Evolutionary conservation across 2,888 invertebrate species (phyloP).

Genomic region (Atethmia centrago): DNA sequence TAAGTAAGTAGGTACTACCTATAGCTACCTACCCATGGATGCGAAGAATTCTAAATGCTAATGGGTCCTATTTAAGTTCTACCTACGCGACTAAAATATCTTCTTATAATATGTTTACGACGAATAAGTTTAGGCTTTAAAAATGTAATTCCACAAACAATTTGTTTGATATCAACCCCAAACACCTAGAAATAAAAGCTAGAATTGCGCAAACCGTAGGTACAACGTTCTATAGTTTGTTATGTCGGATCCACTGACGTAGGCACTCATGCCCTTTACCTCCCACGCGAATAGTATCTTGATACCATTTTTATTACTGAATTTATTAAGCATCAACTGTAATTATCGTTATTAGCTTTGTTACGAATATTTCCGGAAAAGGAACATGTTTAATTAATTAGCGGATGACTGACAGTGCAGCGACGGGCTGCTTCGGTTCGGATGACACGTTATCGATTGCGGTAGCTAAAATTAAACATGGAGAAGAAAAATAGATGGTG

Average conservation of each 20-base stretch:
- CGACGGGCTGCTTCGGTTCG: slow-evolving; percentile 14
- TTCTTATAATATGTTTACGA: slow-evolving; percentile 55
- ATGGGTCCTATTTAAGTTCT: slow-evolving; percentile 19
- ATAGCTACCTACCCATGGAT: slow-evolving; percentile 25
- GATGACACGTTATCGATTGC: slow-evolving; percentile 55
- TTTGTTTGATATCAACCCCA: slow-evolving; percentile 41
- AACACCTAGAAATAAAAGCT: slow-evolving; percentile 46
- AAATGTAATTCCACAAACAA: slow-evolving; percentile 31
- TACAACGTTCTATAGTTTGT: slow-evolving; percentile 65
- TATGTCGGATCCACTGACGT: slow-evolving; percentile 81
- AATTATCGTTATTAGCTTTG: slow-evolving; percentile 36
- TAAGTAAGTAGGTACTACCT: slow-evolving; percentile 18
- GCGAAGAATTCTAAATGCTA: slow-evolving; percentile 32
- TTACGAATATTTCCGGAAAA: slow-evolving; percentile 24
- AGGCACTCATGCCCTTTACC: slow-evolving; percentile 84
- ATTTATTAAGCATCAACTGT: slow-evolving; percentile 56
- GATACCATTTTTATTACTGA: slow-evolving; percentile 66
- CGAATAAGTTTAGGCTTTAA: slow-evolving; percentile 32
- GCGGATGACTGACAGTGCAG: slow-evolving; percentile 23
- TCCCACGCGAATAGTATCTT: slow-evolving; percentile 78
- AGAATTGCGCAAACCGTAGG: slow-evolving; percentile 50
- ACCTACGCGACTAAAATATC: slow-evolving; percentile 19
- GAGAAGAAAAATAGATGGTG: slow-evolving; percentile 18
- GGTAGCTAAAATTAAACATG: slow-evolving; percentile 35
- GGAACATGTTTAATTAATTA: slow-evolving; percentile 23